phyloP scores from a whole-genome alignment of 2,888 invertebrate species.

The Acleris sparsana region DNA sequence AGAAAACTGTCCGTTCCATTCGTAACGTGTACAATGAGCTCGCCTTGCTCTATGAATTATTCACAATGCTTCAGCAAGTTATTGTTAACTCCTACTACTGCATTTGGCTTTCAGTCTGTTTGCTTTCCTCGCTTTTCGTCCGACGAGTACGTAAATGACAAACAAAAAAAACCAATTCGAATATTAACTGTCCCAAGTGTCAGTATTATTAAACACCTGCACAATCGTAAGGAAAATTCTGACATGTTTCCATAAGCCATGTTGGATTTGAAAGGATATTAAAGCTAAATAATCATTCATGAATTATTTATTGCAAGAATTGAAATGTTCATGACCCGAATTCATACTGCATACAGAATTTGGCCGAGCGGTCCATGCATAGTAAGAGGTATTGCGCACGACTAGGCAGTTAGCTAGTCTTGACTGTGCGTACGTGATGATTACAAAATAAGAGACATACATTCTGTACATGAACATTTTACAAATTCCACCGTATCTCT shows the following conservation, averaged over 20 bases:
- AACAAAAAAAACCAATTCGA: constrained; percentile 29
- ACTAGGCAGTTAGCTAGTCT: constrained; percentile 31
- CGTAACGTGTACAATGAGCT: constrained; percentile 43
- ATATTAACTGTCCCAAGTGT: constrained; percentile 24
- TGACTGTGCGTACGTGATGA: constrained; percentile 41
- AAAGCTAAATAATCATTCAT: constrained; percentile 44
- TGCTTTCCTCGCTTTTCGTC: constrained; percentile 37
- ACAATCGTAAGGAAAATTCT: too few species aligned
- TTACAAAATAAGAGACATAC: constrained; percentile 38
- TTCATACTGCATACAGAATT: constrained; percentile 66
- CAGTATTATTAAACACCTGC: constrained; percentile 6
- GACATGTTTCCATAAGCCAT: too few species aligned
- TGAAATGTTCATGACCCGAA: constrained; percentile 71
- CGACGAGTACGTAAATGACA: constrained; percentile 31
- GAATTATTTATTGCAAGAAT: constrained; percentile 62
- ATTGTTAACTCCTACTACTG: constrained; percentile 53
- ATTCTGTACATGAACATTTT: constrained; percentile 2
- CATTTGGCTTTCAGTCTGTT: constrained; percentile 44
- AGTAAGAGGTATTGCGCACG: constrained; percentile 46
- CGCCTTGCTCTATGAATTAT: constrained; percentile 52
- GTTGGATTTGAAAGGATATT: constrained; percentile 4
- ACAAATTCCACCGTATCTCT: constrained; percentile 7
- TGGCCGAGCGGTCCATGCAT: constrained; percentile 56
- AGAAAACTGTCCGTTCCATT: constrained; percentile 34
- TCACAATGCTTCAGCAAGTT: constrained; percentile 53